Base-by-base conservation (phyloP, 1,140 invertebrate genomes). In the Drosophila auraria region DNA sequence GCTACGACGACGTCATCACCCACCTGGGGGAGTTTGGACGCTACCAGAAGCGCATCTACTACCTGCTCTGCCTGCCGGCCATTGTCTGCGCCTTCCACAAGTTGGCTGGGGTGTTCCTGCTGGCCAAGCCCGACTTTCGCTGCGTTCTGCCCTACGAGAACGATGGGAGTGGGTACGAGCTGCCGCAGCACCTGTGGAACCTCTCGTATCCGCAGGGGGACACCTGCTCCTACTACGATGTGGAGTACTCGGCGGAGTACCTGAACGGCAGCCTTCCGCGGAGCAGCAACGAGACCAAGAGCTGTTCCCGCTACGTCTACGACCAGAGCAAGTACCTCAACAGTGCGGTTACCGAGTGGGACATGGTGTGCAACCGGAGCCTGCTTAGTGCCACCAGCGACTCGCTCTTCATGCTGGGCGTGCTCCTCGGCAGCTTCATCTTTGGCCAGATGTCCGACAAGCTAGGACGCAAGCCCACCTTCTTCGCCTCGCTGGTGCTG, bases 381-480 rank as follows among this genome's bases (percentile, higher is more conserved):
- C 95, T 95, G 93, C 81, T 97, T 57, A 93, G 94, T 78, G 96
- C 96, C n/a, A 95, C 95, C n/a, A 95, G 96, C 7, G 96, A 97
- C 91, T 95, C 97, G 1, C 81, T 97, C 36, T 97, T 97, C 92
- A 97, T 98, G 96, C 93, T 96, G 71, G 97, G 97, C 69, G 96
- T 97, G 61, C 95, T 97, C 83, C 69, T 97, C 63, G 97, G 97
- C 14, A 97, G 96, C 56, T 95, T 97, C 60, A 92, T 96, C 51
- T 96, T 98, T 87, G 97, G 97, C 42, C 95, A 96, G 71, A 93
- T 98, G 64, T 96, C 97, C 1, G 97, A 98, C 90, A 97, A 96
- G 82, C 95, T 94, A 93, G 97, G 97, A 40, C 94, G 97, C 36
- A 95, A 96, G 93, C 94, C 95, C 58, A 95, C 95, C 73, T 96